Evolutionary conservation across 1,140 invertebrate genomes (phyloP).

Genomic region (Yoshiicerus persimilis): DNA sequence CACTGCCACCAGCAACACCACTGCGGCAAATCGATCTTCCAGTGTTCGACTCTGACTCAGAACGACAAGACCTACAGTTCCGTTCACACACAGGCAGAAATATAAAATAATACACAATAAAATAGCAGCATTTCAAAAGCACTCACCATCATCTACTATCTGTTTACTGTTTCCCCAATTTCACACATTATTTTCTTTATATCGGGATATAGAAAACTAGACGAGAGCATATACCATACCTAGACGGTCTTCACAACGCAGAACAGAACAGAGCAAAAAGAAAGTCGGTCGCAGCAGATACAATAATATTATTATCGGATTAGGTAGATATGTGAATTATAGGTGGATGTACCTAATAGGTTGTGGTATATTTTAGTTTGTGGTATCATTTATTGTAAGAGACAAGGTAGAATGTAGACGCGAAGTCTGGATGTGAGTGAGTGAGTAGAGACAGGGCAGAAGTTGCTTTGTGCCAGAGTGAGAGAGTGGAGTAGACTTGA

Average conservation of each 20-base stretch:
- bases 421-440: not conserved
- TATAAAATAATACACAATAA: not conserved
- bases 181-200: not conserved
- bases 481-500: not conserved
- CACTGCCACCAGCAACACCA: not conserved
- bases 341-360: too few species aligned
- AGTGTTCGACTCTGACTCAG: conserved; percentile 30
- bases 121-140: not conserved
- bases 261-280: too few species aligned
- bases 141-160: not conserved
- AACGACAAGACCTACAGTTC: conserved; percentile 6
- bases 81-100: not conserved
- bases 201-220: not conserved
- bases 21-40: conserved; percentile 30
- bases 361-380: too few species aligned
- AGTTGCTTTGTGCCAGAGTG: not conserved
- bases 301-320: too few species aligned
- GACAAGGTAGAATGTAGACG: not conserved
- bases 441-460: not conserved
- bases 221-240: not conserved
- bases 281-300: too few species aligned
- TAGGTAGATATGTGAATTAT: too few species aligned
- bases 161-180: not conserved
- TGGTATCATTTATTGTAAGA: too few species aligned
- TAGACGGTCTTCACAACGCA: not conserved